Evolutionary conservation across 1,140 invertebrate species (phyloP), one percentile per base, ranked within the genome.

Genomic region (Amphibalanus amphitrite): DNA sequence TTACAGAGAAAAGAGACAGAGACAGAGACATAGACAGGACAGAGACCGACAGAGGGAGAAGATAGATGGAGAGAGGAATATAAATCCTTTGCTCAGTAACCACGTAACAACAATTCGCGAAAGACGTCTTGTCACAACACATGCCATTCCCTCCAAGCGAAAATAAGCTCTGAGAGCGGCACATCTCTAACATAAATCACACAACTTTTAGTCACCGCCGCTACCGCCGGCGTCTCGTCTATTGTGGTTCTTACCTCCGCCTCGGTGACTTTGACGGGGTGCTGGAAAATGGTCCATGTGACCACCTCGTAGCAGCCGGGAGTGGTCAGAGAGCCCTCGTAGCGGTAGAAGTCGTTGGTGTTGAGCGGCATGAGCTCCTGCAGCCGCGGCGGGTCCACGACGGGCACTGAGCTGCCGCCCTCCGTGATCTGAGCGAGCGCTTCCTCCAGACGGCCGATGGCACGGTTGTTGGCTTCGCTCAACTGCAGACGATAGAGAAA

Each of bases 301-400:
- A 91, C 88, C 28, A 83, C 82, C 77, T 91, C 88, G 67, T 84
- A 83, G 74, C 90, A 92, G 0, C 79, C 80, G 0, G 90, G 90
- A 10, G 89, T 90, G 0, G 90, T 91, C 64, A 91, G 79, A 0
- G 89, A 90, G 1, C 90, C 90, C 6, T 83, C 76, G 76, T 92
- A 92, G 1, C 84, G 81, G 76, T 84, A 90, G 78, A 85, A 88
- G 0, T 78, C 80, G 1, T 79, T 80, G 40, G 75, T 77, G 75
- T 85, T 81, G 69, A 79, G 79, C 8, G 86, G 86, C 28, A 87
- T 71, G 29, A 87, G 78, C 25, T 81, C 77, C 10, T 73, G 74
- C 3, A 84, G 79, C 0, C 79, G 75, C 33, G 86, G 72, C 69
- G 78, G 77, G 0, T 76, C 73, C 28, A 74, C 73, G 38, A 80